These are phyloP conservation scores for Pagetopsis macropterus DNA, from an alignment of 2,797 vertebrate species.

Conservation along the genomic window DNA sequence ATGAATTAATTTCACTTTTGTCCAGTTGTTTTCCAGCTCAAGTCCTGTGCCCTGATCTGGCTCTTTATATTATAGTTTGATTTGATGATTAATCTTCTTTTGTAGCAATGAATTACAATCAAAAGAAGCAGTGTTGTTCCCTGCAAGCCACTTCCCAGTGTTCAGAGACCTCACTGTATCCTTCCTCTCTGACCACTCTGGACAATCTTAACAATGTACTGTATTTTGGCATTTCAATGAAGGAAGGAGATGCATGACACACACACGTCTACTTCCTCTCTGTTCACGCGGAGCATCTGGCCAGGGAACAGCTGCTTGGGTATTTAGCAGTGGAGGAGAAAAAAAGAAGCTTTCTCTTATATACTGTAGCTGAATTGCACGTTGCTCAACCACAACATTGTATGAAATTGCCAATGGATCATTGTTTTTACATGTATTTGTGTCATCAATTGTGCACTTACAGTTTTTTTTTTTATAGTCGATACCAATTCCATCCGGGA, in stretches of 20 bases:
- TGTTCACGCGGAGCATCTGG: constrained; percentile 46
- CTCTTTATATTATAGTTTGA: constrained; percentile 26
- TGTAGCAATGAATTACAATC: constrained; percentile 70
- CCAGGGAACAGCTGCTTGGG: constrained; percentile 57
- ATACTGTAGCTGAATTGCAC: constrained; percentile 80
- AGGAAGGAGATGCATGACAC: constrained; percentile 56
- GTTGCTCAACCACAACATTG: constrained; percentile 72
- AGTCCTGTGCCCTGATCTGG: constrained; percentile 17
- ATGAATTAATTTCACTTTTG: constrained; percentile 24
- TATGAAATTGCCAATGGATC: constrained; percentile 68
- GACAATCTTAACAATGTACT: constrained; percentile 74
- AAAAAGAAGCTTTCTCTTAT: constrained; percentile 53
- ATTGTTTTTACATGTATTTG: constrained; percentile 63
- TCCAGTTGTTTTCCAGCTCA: constrained; percentile 36
- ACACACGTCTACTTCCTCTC: constrained; percentile 46
- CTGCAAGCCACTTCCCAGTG: constrained; percentile 29
- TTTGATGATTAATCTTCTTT: constrained; percentile 44
- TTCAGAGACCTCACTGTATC: constrained; percentile 62
- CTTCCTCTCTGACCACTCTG: constrained; percentile 63
- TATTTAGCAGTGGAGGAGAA: constrained; percentile 46
- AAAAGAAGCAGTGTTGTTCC: constrained; percentile 59
- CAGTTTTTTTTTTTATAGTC: constrained; percentile 51
- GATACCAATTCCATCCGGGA: constrained; percentile 69
- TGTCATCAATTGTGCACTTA: constrained; percentile 81
- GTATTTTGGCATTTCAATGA: constrained; percentile 56